Evolutionary conservation across 2,113 vertebrate species (phyloP), one percentile per base, ranked within the genome.

Genomic region (Otocyon megalotis): DNA sequence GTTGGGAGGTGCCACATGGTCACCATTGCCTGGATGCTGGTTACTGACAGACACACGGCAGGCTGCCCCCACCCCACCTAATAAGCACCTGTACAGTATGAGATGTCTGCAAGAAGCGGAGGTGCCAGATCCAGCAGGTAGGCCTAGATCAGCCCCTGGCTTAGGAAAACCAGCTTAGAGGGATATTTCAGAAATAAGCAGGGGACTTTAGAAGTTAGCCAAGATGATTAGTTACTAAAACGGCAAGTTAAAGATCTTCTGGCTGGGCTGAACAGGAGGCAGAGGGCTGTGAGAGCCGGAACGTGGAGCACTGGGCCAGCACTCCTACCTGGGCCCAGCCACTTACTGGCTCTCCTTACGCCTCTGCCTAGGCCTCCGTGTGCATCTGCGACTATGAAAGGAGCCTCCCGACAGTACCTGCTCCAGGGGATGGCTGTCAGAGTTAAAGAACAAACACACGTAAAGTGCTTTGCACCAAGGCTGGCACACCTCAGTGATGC

Each of bases 391-490:
- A 30, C 43, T 50, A 30, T n/a, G 24, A 81, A 28, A 77, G 9
- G 43, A 24, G 53, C 30, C 43, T 43, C 13, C 2, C 1, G 17
- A 22, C 2, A 0, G 35, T 12, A 22, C 26, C 63, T 16, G 6
- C 24, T 17, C 43, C 20, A 20, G 5, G 1, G 32, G 22, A 0
- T 0, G 16, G 71, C 69, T 19, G 20, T 43, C 0, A 3, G 1
- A 35, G 26, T 24, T 14, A 77, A 1, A 65, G 16, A 37, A 24
- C 37, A 32, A 24, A 63, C 1, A 28, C 13, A 1, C 2, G 24
- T 2, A 8, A 67, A 0, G 32, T 8, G 65, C 63, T 56, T 5
- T 53, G 24, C 2, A 0, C 0, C 10, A 35, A 2, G 10, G n/a
- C 43, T 9, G 62, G n/a, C 19, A 30, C 20, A 15, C 32, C 17